Conservation (phyloP, 1,140 invertebrate species). For the Orchesella cincta region DNA sequence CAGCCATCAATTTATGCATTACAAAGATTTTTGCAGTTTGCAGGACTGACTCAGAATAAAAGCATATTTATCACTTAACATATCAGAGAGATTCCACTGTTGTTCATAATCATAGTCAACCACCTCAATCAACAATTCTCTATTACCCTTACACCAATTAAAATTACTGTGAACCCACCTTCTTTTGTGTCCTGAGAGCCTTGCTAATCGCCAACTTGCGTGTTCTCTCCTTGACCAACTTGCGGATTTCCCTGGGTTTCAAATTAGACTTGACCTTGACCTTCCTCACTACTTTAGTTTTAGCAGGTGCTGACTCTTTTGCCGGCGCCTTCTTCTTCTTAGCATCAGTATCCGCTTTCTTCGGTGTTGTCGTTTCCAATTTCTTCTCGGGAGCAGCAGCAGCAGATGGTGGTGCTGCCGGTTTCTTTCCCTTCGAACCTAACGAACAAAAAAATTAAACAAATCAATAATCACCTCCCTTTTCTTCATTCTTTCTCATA, state of each 20-base stretch:
- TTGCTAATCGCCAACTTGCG: constrained; percentile 53
- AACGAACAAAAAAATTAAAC: no score
- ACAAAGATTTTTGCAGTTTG: no score
- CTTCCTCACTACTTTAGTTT: constrained; percentile 52
- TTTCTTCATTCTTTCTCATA: no score
- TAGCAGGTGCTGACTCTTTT: constrained; percentile 41
- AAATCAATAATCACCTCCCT: no score
- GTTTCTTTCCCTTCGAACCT: no score
- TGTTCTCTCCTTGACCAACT: not conserved
- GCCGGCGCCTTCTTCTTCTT: constrained; percentile 51
- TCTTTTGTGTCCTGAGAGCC: constrained; percentile 75
- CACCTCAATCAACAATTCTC: not conserved
- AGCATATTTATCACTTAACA: no score
- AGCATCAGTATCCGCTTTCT: constrained; percentile 49
- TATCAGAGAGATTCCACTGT: no score
- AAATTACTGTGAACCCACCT: constrained; percentile 65
- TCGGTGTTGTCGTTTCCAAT: no score
- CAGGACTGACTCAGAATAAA: no score
- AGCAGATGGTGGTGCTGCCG: no score
- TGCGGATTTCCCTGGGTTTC: not conserved
- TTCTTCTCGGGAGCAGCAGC: no score
- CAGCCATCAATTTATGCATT: constrained; percentile 13
- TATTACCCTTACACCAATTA: not conserved
- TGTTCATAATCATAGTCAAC: not conserved
- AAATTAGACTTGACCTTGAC: constrained; percentile 32